Conservation (phyloP, 2,888 invertebrate genomes). For the Mylabris sibirica region DNA sequence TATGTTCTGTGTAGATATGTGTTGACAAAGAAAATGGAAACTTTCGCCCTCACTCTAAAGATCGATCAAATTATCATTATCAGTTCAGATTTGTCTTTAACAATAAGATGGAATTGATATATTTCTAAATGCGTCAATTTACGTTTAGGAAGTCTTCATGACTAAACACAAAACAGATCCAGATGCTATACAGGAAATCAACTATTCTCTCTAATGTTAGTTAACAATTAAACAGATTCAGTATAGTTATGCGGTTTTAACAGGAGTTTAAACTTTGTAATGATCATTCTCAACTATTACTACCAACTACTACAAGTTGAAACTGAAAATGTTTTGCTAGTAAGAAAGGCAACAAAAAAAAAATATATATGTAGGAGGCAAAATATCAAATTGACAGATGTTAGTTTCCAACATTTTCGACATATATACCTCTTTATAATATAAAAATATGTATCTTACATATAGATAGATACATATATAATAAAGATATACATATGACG, state of each 20-base stretch:
- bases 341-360: neutral
- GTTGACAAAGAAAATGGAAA: neutral
- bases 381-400: neutral
- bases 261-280: slow-evolving; percentile 23
- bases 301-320: slow-evolving; percentile 28
- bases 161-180: neutral
- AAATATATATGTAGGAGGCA: too few species aligned
- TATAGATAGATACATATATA: slow-evolving; percentile 1
- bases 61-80: neutral
- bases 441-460: neutral
- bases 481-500: neutral
- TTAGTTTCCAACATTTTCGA: neutral
- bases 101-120: neutral
- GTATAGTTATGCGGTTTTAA: neutral
- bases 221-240: slow-evolving; percentile 6
- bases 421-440: slow-evolving; percentile 5
- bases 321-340: neutral
- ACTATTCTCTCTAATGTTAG: slow-evolving; percentile 7
- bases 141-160: slow-evolving; percentile 3
- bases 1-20: neutral
- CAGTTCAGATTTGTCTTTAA: neutral
- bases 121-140: neutral
- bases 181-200: slow-evolving; percentile 10
- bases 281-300: slow-evolving; percentile 24
- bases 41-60: neutral